Conservation (phyloP, 2,888 invertebrate species). For the Bellardia pandia region DNA sequence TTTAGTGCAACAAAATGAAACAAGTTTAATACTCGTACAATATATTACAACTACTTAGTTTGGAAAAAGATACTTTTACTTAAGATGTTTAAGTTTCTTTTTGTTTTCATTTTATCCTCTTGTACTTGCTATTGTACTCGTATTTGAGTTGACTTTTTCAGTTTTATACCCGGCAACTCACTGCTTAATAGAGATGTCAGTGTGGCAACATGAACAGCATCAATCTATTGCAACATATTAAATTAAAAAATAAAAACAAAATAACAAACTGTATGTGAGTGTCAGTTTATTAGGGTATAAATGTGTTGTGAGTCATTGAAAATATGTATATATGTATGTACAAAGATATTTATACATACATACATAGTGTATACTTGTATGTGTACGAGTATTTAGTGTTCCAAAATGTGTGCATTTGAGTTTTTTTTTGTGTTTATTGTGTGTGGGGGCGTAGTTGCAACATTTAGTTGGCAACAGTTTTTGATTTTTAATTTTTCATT, state of each 20-base stretch:
- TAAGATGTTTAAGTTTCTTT: slow-evolving; percentile 33
- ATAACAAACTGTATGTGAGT: too few species aligned
- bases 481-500: slow-evolving; percentile 41
- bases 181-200: not conserved
- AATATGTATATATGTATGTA: too few species aligned
- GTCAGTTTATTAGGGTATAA: not conserved
- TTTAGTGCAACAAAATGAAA: slow-evolving; percentile 38
- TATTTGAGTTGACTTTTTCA: not conserved
- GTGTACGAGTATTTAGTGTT: not conserved
- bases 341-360: too few species aligned
- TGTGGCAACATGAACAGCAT: slow-evolving; percentile 29
- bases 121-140: not conserved
- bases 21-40: slow-evolving; percentile 7
- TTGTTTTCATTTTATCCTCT: slow-evolving; percentile 12
- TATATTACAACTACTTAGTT: not conserved
- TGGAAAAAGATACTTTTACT: slow-evolving; percentile 16
- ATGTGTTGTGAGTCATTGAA: too few species aligned
- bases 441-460: slow-evolving; percentile 46
- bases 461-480: slow-evolving; percentile 62
- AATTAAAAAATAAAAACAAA: not conserved
- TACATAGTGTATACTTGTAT: not conserved
- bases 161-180: not conserved
- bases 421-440: not conserved
- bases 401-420: not conserved
- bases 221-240: slow-evolving; percentile 24